A percentile compares a stretch with the other conserved stretches of the same genome.
Evolutionary conservation across 2,888 invertebrate species (phyloP).

Genomic region (Matsumyia berberina): DNA sequence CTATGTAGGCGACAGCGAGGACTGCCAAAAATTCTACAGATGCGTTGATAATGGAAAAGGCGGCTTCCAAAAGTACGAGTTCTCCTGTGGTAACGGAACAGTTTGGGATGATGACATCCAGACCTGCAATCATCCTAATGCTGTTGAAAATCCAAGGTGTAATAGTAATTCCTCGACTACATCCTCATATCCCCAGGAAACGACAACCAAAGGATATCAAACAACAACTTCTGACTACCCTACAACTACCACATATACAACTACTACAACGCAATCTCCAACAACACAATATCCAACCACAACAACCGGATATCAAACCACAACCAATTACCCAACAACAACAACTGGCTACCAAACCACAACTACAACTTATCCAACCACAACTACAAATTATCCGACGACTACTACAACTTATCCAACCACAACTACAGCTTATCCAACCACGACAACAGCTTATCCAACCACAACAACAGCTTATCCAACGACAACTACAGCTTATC

Average conservation of each 20-base stretch:
- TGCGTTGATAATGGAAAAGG: slow-evolving; percentile 88
- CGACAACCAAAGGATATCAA: slow-evolving; percentile 44
- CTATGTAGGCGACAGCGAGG: slow-evolving; percentile 83
- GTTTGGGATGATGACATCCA: slow-evolving; percentile 86
- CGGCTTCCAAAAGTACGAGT: slow-evolving; percentile 87
- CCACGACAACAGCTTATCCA: slow-evolving; percentile 36
- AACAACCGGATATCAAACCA: slow-evolving; percentile 11
- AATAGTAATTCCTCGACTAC: slow-evolving; percentile 19
- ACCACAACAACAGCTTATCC: slow-evolving; percentile 23
- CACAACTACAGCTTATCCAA: slow-evolving; percentile 36
- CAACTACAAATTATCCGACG: slow-evolving; percentile 15
- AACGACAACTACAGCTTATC: slow-evolving; percentile 30
- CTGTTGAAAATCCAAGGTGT: slow-evolving; percentile 77
- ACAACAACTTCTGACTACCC: slow-evolving; percentile 31
- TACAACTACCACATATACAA: slow-evolving; percentile 41
- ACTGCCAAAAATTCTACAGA: slow-evolving; percentile 88
- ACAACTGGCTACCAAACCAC: slow-evolving; percentile 20
- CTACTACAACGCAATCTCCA: slow-evolving; percentile 19
- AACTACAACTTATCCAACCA: slow-evolving; percentile 34
- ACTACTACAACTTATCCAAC: slow-evolving; percentile 19
- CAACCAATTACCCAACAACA: slow-evolving; percentile 19
- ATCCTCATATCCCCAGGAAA: slow-evolving; percentile 28
- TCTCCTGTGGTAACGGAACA: slow-evolving; percentile 88
- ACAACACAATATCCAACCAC: slow-evolving; percentile 7
- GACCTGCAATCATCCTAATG: slow-evolving; percentile 81